phyloP scores from a whole-genome alignment of 1,140 invertebrate species.

The Trichonephila clavata region DNA sequence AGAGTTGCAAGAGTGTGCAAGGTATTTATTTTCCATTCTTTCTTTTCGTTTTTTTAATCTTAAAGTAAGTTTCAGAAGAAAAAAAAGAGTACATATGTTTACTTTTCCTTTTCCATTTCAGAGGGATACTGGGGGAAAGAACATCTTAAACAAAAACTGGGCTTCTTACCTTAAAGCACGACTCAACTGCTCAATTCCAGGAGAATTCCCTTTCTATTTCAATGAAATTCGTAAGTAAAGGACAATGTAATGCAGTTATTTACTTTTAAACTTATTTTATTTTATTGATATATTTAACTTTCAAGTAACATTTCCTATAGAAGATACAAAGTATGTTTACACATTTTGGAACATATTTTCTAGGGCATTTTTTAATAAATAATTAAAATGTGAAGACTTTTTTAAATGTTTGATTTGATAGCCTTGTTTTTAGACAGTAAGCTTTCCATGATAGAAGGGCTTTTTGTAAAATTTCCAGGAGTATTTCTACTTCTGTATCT shows the following conservation, averaged over 20 bases:
- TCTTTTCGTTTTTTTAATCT: not conserved
- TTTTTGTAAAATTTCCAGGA: no score
- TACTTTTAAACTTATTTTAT: not conserved
- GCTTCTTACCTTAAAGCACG: conserved; percentile 96
- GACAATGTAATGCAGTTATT: no score
- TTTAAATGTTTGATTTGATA: no score
- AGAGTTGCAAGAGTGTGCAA: conserved; percentile 96
- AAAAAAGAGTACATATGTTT: not conserved
- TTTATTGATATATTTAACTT: not conserved
- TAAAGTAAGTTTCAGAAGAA: not conserved
- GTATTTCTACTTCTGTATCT: no score
- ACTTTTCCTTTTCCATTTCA: conserved; percentile 74
- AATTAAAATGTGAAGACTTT: no score
- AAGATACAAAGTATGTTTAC: not conserved
- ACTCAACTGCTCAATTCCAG: conserved; percentile 96
- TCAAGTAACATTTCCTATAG: not conserved
- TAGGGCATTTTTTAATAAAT: no score
- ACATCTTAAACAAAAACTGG: conserved; percentile 95
- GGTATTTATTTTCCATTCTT: conserved; percentile 77
- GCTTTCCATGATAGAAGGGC: no score
- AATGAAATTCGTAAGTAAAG: conserved; percentile 95
- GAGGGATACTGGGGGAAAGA: conserved; percentile 95
- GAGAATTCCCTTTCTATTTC: conserved; percentile 97
- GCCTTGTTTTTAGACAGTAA: no score
- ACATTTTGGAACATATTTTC: no score